Percentiles rank a stretch among this genome's conserved stretches.
These are phyloP conservation scores for Conus canariensis DNA, from an alignment of 2,888 invertebrate species.

Conservation along the genomic window DNA sequence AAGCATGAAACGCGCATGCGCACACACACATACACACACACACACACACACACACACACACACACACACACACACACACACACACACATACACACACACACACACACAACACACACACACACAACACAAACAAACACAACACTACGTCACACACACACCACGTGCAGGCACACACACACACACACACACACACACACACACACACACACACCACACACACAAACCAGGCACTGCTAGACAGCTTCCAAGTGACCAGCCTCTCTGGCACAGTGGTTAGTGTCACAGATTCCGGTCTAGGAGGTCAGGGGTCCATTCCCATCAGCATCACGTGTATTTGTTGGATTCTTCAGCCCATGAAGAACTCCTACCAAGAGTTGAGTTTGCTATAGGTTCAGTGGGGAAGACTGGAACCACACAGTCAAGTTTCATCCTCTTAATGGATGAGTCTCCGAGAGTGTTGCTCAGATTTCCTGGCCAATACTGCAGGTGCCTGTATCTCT, in stretches of 20 bases:
- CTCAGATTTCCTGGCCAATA: constrained; percentile 8
- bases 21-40: no score
- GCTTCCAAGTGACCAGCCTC: background rate
- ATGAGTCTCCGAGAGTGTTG: background rate
- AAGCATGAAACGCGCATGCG: no score
- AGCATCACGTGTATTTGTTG: background rate
- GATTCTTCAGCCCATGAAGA: constrained; percentile 26
- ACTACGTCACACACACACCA: no score
- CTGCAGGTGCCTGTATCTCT: background rate
- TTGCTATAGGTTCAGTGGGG: background rate
- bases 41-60: no score
- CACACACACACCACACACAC: no score
- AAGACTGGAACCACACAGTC: background rate
- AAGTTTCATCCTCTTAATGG: background rate
- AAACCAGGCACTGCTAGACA: no score
- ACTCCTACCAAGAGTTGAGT: background rate
- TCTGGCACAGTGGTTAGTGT: background rate
- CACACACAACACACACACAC: no score
- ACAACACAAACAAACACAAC: no score
- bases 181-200: no score
- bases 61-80: no score
- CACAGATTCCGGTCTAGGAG: background rate
- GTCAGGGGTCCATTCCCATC: background rate
- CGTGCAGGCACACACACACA: no score
- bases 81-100: no score